Evolutionary conservation across 1,140 invertebrate species (phyloP), one percentile per base, ranked within the genome.

Genomic region (Himalopsyche phryganea): DNA sequence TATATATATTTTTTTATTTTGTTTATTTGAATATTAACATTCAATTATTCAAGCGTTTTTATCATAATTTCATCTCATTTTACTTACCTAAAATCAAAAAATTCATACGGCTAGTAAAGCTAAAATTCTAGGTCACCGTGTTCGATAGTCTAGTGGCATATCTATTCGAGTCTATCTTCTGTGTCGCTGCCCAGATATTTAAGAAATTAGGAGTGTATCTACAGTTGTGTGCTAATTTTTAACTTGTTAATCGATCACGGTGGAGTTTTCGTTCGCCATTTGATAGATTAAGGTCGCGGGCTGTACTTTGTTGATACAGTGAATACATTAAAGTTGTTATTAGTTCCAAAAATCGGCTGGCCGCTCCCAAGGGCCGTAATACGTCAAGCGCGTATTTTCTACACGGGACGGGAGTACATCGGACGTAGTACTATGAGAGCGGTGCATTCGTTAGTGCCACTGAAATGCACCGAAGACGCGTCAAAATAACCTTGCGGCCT

Each of bases 161-260:
- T 57, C 54, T 57, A 50, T 57, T 50, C 10, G 14, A 18, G 32
- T 44, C 47, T 50, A 57, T 50, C 23, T 15, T 56, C 54, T 57
- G 47, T 57, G 54, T 38, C 38, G 45, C 50, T 57, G 54, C 54
- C 54, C 54, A 57, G 54, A 57, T 55, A 45, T 57, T 50, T 38
- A 50, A 57, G 47, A 57, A 42, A 50, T 50, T 50, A 19, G 23
- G 54, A 50, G 54, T 56, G 53, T 49, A 35, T 56, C 45, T 41
- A 44, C 53, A 17, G 54, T 57, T 33, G 47, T 50, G 54, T 42
- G 36, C 20, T 45, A 50, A 17, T 57, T 44, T 50, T 50, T 50
- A 44, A 41, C 54, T 46, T 57, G 46, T 57, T 57, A 57, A 57
- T 57, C 54, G 54, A 57, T 57, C 54, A 42, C 54, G 54, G 47